These are phyloP conservation scores for Sesia apiformis DNA, from an alignment of 2,888 invertebrate species.

Conservation along the genomic window DNA sequence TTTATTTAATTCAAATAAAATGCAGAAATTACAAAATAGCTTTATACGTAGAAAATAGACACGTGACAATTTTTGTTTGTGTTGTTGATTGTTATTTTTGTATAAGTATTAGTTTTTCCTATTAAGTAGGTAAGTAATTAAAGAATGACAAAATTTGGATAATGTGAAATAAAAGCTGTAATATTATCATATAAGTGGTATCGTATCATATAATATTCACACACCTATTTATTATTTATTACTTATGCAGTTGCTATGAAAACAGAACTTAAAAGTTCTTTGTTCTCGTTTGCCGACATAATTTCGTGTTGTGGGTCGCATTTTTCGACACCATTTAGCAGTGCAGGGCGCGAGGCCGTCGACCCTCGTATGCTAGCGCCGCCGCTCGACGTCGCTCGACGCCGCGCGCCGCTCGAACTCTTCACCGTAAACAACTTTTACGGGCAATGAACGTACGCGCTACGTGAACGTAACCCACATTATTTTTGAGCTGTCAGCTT, in stretches of 20 bases:
- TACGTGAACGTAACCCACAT: conserved; percentile 73
- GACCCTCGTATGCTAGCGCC: conserved; percentile 45
- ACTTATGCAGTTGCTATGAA: background rate
- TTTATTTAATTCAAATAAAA: too few relatives aligned
- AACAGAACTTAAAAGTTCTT: background rate
- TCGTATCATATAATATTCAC: too few relatives aligned
- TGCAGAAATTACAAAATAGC: too few relatives aligned
- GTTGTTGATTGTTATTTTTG: too few relatives aligned
- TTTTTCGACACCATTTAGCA: conserved; percentile 64
- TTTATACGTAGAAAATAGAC: too few relatives aligned
- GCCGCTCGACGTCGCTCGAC: conserved; percentile 12
- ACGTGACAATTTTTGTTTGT: too few relatives aligned
- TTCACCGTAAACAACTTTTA: conserved; percentile 68
- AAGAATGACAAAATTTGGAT: too few relatives aligned
- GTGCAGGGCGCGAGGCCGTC: conserved; percentile 51
- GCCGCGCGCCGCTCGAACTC: conserved; percentile 11
- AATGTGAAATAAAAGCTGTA: too few relatives aligned
- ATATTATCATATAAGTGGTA: too few relatives aligned
- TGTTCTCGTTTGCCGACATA: background rate
- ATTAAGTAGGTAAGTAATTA: too few relatives aligned
- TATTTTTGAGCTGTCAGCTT: conserved; percentile 72
- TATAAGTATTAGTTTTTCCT: too few relatives aligned
- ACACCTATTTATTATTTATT: too few relatives aligned
- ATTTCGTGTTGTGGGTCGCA: conserved; percentile 41
- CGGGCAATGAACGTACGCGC: conserved; percentile 70